Percentiles rank a stretch among this genome's conserved stretches.
phyloP scores from a whole-genome alignment of 2,113 vertebrate genomes.

The Microcebus griseorufus region DNA sequence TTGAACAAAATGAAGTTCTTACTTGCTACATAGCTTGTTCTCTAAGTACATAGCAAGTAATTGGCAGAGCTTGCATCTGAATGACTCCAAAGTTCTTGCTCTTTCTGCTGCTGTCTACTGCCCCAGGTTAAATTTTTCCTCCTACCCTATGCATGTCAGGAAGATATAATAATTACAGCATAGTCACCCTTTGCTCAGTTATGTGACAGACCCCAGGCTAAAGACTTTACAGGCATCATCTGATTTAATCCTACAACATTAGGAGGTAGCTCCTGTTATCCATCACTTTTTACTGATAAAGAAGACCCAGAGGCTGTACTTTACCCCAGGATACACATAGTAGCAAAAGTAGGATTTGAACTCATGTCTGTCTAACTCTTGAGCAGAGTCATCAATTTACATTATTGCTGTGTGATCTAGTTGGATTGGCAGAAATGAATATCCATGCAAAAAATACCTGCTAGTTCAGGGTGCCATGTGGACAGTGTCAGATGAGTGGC shows the following conservation, averaged over 20 bases:
- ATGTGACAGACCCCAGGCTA: neutral
- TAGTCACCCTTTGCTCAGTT: neutral
- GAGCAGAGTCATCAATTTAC: neutral
- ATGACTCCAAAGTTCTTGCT: neutral
- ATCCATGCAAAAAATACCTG: neutral
- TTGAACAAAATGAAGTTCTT: neutral
- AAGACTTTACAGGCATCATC: neutral
- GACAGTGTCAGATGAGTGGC: neutral
- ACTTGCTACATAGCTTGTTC: neutral
- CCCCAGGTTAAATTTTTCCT: neutral
- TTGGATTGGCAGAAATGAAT: neutral
- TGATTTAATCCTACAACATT: neutral
- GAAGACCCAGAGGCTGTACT: neutral
- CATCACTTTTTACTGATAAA: neutral
- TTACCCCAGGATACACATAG: neutral
- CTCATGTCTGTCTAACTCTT: neutral
- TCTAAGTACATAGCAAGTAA: neutral
- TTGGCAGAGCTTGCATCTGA: neutral
- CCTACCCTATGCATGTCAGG: neutral
- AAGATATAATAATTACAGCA: neutral
- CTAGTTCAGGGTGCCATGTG: neutral
- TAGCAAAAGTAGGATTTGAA: slow-evolving; percentile 15
- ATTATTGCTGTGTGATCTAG: neutral
- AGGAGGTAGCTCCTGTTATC: neutral
- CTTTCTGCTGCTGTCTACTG: neutral